phyloP scores from a whole-genome alignment of 1,140 invertebrate genomes.

The Lordiphosa collinella region DNA sequence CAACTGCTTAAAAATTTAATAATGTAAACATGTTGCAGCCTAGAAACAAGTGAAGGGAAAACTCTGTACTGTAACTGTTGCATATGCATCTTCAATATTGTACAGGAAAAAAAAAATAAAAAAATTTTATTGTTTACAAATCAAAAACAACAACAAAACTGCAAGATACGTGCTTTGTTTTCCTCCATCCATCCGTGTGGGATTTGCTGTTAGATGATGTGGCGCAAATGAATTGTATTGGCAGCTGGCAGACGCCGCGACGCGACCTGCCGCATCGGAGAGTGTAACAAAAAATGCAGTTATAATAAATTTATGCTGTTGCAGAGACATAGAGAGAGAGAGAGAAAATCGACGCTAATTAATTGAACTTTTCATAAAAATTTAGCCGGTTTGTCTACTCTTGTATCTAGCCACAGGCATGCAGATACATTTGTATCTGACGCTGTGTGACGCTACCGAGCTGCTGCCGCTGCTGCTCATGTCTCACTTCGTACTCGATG shows the following conservation, averaged over 20 bases:
- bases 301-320: slow-evolving; percentile 63
- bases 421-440: slow-evolving; percentile 37
- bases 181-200: slow-evolving; percentile 30
- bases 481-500: slow-evolving; percentile 11
- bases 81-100: slow-evolving; percentile 35
- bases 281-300: slow-evolving; percentile 32
- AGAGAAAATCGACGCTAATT: slow-evolving; percentile 56
- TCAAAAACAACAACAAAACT: slow-evolving; percentile 34
- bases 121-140: slow-evolving; percentile 71
- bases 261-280: slow-evolving; percentile 6
- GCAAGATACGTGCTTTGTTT: slow-evolving; percentile 56
- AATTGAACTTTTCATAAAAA: slow-evolving; percentile 72
- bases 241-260: slow-evolving; percentile 63
- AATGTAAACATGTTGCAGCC: slow-evolving; percentile 47
- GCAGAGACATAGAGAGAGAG: slow-evolving; percentile 21
- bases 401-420: slow-evolving; percentile 19
- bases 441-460: slow-evolving; percentile 39
- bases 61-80: slow-evolving; percentile 4
- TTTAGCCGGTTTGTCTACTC: slow-evolving; percentile 32
- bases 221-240: slow-evolving; percentile 72
- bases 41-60: slow-evolving; percentile 1
- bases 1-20: slow-evolving; percentile 52
- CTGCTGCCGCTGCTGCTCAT: slow-evolving; percentile 13
- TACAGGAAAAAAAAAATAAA: slow-evolving; percentile 43
- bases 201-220: slow-evolving; percentile 36